Conservation (phyloP, 2,888 invertebrate species). For the Cepaea hortensis region DNA sequence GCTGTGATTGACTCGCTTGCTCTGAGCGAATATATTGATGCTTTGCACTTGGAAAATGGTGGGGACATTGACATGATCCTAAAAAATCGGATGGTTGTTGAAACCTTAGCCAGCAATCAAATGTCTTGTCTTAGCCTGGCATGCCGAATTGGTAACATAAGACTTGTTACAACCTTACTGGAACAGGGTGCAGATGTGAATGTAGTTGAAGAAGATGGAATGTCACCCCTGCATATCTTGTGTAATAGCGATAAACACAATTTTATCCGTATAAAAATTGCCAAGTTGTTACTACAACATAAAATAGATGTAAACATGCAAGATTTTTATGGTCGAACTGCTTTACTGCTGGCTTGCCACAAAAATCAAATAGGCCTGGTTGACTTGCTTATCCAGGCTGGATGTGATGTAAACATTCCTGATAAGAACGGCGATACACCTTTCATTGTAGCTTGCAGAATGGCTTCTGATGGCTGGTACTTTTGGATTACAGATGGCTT, state of each 20-base stretch:
- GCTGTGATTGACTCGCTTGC: conserved; percentile 20
- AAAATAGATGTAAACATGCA: conserved; percentile 23
- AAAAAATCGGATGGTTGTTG: conserved; percentile 16
- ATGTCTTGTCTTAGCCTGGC: conserved; percentile 38
- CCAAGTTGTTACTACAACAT: conserved; percentile 24
- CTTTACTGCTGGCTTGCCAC: conserved; percentile 35
- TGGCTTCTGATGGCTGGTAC: conserved; percentile 68
- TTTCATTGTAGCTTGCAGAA: conserved; percentile 65
- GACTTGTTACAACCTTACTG: conserved; percentile 38
- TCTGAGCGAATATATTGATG: conserved; percentile 40
- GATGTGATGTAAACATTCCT: conserved; percentile 65
- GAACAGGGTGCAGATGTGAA: conserved; percentile 46
- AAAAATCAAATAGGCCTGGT: conserved; percentile 37
- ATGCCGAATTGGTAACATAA: conserved; percentile 31
- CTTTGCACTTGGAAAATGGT: conserved; percentile 39
- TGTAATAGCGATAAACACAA: conserved; percentile 27
- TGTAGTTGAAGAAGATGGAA: conserved; percentile 34
- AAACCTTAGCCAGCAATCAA: conserved; percentile 16
- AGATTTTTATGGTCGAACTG: conserved; percentile 35
- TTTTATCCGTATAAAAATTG: conserved; percentile 16
- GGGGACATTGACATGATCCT: conserved; percentile 36
- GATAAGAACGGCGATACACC: conserved; percentile 66
- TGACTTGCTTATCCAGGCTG: conserved; percentile 49
- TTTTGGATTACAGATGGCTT: conserved; percentile 62
- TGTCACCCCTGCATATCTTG: conserved; percentile 39